Percentiles rank a stretch among this genome's conserved stretches.
Evolutionary conservation across 2,888 invertebrate species (phyloP).

Genomic region (Autographa pulchrina): DNA sequence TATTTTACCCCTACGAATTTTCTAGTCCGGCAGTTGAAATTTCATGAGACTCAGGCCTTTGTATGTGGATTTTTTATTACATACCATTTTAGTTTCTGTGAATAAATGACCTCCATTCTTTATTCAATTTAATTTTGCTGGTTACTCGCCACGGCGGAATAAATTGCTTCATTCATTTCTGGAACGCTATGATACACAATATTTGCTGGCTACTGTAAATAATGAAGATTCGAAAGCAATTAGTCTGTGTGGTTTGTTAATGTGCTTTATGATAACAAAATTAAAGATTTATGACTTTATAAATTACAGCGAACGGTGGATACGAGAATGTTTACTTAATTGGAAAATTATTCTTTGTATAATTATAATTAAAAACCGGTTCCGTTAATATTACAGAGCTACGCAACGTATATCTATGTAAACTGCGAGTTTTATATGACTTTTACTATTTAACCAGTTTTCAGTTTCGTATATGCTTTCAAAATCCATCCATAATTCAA

Average conservation of each 20-base stretch:
- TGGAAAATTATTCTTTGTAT: conserved; percentile 5
- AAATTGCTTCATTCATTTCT: conserved; percentile 49
- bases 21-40: conserved; percentile 79
- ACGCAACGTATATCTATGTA: not conserved
- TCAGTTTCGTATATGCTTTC: not conserved
- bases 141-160: conserved; percentile 58
- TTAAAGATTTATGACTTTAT: conserved; percentile 20
- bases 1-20: conserved; percentile 85
- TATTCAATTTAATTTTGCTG: conserved; percentile 77
- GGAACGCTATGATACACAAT: conserved; percentile 27
- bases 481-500: not conserved
- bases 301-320: not conserved
- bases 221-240: conserved; percentile 41
- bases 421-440: not conserved
- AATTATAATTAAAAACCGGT: not conserved
- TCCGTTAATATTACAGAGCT: not conserved
- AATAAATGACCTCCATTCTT: conserved; percentile 79
- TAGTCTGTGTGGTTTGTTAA: conserved; percentile 16
- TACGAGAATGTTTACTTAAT: conserved; percentile 13
- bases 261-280: conserved; percentile 25
- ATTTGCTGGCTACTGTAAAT: conserved; percentile 31
- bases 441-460: not conserved
- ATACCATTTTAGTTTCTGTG: conserved; percentile 76
- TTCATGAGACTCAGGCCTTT: conserved; percentile 76
- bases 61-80: conserved; percentile 79